A percentile compares a stretch with the other conserved stretches of the same genome.
These are phyloP conservation scores for fruit fly (Drosophila melanogaster) DNA, from an alignment of 1,140 invertebrate genomes.

Conservation along the genomic window Release_6_plus_ISO1_MT NT_037436.4:14154501-14155000, in stretches of 20 bases:
- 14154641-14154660: constrained; percentile 21
- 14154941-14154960: constrained; percentile 82
- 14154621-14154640: constrained; percentile 45
- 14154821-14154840: constrained; percentile 6
- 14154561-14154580: not conserved
- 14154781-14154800: constrained; percentile 36
- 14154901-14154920: constrained; percentile 60
- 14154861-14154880: constrained; percentile 10
- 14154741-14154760: constrained; percentile 51
- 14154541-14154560: not conserved
- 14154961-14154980: constrained; percentile 83
- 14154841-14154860: not conserved
- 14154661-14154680: constrained; percentile 39
- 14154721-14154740: constrained; percentile 38
- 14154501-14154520: constrained; percentile 29
- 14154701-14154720: constrained; percentile 44
- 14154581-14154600: not conserved
- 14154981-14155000: constrained; percentile 73
- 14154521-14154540: not conserved
- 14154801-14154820: constrained; percentile 26
- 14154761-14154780: constrained; percentile 36
- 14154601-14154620: constrained; percentile 7
- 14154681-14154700: constrained; percentile 25
- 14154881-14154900: constrained; percentile 44
- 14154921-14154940: constrained; percentile 75